Conservation (phyloP, 2,888 invertebrate genomes). For the Sinotaia quadrata region DNA sequence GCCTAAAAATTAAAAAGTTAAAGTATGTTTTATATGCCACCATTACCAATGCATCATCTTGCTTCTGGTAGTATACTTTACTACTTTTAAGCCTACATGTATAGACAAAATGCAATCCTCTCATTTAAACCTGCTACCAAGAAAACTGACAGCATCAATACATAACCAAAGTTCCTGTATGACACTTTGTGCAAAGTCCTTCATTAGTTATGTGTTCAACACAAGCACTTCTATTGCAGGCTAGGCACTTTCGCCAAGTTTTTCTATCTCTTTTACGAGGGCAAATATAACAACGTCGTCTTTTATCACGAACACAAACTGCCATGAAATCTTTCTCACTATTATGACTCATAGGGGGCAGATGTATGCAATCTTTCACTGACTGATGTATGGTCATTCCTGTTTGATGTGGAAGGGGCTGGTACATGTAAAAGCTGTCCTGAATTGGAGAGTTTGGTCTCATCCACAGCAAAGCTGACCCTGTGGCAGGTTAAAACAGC, state of each 20-base stretch:
- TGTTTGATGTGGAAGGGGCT: no score
- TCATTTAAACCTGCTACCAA: background rate
- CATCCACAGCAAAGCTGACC: no score
- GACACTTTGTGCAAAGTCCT: constrained; percentile 6
- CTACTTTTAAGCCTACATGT: background rate
- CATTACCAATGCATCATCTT: no score
- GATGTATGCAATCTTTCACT: background rate
- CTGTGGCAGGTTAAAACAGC: no score
- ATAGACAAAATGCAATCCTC: no score
- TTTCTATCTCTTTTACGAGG: constrained; percentile 18
- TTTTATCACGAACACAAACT: no score
- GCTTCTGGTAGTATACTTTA: no score
- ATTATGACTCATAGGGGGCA: background rate
- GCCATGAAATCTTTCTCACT: no score
- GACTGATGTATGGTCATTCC: background rate
- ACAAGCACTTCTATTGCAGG: constrained; percentile 1
- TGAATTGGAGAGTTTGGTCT: no score
- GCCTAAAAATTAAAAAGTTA: no score
- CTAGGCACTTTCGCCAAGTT: constrained; percentile 6
- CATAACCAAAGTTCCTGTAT: background rate
- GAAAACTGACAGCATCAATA: background rate
- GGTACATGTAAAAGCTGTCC: no score
- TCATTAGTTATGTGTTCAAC: constrained; percentile 3
- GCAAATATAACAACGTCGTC: constrained; percentile 18
- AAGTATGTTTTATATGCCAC: no score